phyloP scores from a whole-genome alignment of 2,113 vertebrate genomes.

The Charina bottae region DNA sequence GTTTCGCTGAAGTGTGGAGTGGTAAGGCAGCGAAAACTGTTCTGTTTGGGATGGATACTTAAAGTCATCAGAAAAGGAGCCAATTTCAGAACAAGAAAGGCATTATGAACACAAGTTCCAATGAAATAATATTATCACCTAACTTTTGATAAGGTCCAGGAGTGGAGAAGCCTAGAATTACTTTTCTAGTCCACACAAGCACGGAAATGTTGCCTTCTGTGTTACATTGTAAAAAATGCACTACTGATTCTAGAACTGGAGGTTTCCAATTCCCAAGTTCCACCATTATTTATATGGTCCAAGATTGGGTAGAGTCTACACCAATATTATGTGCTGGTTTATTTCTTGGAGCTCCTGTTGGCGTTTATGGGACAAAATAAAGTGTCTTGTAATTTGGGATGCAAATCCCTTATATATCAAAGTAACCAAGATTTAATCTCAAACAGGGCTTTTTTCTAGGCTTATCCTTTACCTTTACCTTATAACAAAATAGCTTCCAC shows the following conservation, averaged over 20 bases:
- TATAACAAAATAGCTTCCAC: not conserved
- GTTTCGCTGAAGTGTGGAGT: conserved; percentile 98
- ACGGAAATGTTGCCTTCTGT: not conserved
- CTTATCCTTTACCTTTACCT: not conserved
- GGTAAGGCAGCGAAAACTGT: conserved; percentile 89
- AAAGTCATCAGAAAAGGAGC: conserved; percentile 68
- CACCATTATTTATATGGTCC: not conserved
- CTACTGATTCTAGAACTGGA: not conserved
- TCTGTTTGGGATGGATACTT: conserved; percentile 73
- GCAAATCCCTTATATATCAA: not conserved
- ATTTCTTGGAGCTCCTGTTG: not conserved
- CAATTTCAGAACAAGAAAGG: conserved; percentile 52
- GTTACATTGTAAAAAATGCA: not conserved
- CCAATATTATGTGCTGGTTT: not conserved
- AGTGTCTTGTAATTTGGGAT: not conserved
- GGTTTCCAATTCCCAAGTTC: not conserved
- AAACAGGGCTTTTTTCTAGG: not conserved
- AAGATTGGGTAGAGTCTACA: not conserved
- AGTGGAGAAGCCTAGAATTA: not conserved
- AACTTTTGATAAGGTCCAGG: not conserved
- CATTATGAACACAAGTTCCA: conserved; percentile 43
- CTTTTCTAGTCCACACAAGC: not conserved
- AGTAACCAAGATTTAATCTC: not conserved
- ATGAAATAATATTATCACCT: not conserved
- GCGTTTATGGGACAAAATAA: not conserved